Base-by-base conservation (phyloP, 2,113 vertebrate genomes). In the Menura novaehollandiae region DNA sequence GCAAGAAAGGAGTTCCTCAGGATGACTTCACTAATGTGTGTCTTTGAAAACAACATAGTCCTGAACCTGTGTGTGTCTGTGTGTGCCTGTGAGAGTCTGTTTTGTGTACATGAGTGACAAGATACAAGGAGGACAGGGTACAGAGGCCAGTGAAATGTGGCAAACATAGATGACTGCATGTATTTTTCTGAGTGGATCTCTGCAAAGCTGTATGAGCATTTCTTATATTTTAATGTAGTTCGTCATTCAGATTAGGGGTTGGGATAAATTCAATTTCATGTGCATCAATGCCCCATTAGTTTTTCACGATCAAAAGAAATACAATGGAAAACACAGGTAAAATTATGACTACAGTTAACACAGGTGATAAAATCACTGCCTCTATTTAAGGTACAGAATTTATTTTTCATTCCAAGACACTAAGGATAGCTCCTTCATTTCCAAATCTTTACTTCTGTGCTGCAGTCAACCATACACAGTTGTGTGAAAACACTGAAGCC, bases 361-460 rank as follows among this genome's bases (percentile, higher is more conserved):
- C 66, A 89, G 94, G 87, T 97, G 87, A 95, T 96, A 94, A 93
- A 91, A 96, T 94, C 83, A 41, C 37, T 77, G 90, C 53, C 87
- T 94, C 51, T 92, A 23, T 88, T 96, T 71, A 75, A 95, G 76
- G 35, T 53, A 76, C 20, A 44, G 35, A 52, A 77, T 85, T 59
- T 63, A 53, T 85, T 94, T 94, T 95, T 93, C 43, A 64, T 82
- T 75, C 58, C 1, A 3, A 86, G 67, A 69, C 62, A 87, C 64
- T 76, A 53, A 78, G 53, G 46, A 44, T 62, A 91, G 56, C 53
- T 92, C 43, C 51, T 75, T 28, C 53, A 26, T 96, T 97, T 96
- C 59, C 35, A 77, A 72, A 72, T 80, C 91, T 96, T 93, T 91
- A 83, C 79, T 95, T 94, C 84, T 64, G 41, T 91, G 85, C 68